Base-by-base conservation (phyloP, 2,113 vertebrate genomes). In the Heptranchias perlo region DNA sequence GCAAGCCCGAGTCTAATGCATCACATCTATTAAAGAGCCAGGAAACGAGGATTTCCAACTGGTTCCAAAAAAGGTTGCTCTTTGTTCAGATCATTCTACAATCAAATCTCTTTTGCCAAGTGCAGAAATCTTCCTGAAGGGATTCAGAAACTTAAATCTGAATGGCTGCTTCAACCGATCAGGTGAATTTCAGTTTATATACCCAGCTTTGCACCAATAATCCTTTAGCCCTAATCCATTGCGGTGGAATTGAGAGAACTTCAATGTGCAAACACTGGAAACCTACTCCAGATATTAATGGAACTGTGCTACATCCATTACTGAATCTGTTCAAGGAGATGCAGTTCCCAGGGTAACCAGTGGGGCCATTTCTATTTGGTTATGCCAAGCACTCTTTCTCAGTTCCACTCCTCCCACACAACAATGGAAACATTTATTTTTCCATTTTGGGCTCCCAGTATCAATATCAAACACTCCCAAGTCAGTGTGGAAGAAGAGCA, bases 141-240 rank as follows among this genome's bases (percentile, higher is more conserved):
- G 89, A 93, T 93, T 93, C 62, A 62, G 89, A n/a, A n/a, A 62
- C n/a, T 93, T 93, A 64, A 61, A 93, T 39, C 16, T 93, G 89
- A 62, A 39, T 39, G 49, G 89, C 58, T 62, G 89, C 39, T 93
- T 93, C 16, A 64, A 62, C 35, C 16, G 76, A 39, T n/a, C 14
- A 93, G 58, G 23, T 62, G 16, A 62, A 58, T 93, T 91, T 93
- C 89, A 93, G 35, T 93, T 93, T 64, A 39, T 93, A 18, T 10
- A 93, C 14, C 16, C 8, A 62, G 31, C 49, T 93, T n/a, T 93
- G 58, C 89, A 93, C 89, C 16, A 64, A 92, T 58, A 92, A 62
- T 92, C 54, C 58, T 92, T 92, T 92, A 92, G 89, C 14, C 58
- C 39, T 64, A 18, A 89, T 61, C 54, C 54, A 21, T n/a, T 5